Evolutionary conservation across 1,140 invertebrate genomes (phyloP).

Genomic region (Hycleus phaleratus): DNA sequence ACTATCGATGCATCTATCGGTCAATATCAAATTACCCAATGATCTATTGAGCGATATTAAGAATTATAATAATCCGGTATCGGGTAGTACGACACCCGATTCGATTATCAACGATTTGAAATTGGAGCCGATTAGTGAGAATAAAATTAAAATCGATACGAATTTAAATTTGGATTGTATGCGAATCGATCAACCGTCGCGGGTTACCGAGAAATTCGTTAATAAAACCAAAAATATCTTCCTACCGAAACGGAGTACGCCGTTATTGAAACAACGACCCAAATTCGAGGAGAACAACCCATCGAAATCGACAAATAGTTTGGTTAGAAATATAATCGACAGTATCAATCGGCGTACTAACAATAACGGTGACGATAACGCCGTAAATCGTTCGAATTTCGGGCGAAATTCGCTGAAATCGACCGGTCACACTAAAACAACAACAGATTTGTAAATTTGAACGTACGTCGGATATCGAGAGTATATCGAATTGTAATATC

Average conservation of each 20-base stretch:
- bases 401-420: conserved; percentile 35
- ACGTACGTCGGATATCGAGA: conserved; percentile 11
- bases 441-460: no score
- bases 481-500: conserved; percentile 23
- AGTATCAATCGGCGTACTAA: conserved; percentile 31
- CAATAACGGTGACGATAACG: conserved; percentile 26
- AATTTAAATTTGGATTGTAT: conserved; percentile 30
- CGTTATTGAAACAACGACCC: not conserved
- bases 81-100: conserved; percentile 53
- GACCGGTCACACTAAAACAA: conserved; percentile 5
- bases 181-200: conserved; percentile 17
- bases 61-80: conserved; percentile 57
- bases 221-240: conserved; percentile 7
- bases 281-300: not conserved
- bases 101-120: conserved; percentile 35
- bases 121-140: conserved; percentile 37
- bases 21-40: conserved; percentile 53
- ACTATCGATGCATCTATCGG: conserved; percentile 62
- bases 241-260: not conserved
- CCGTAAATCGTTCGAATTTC: conserved; percentile 25
- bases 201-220: conserved; percentile 24
- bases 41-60: conserved; percentile 68
- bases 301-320: conserved; percentile 9
- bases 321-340: conserved; percentile 37
- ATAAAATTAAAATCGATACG: conserved; percentile 24